These are phyloP conservation scores for Callipepla californica DNA, from an alignment of 2,113 vertebrate genomes.

Conservation along the genomic window DNA sequence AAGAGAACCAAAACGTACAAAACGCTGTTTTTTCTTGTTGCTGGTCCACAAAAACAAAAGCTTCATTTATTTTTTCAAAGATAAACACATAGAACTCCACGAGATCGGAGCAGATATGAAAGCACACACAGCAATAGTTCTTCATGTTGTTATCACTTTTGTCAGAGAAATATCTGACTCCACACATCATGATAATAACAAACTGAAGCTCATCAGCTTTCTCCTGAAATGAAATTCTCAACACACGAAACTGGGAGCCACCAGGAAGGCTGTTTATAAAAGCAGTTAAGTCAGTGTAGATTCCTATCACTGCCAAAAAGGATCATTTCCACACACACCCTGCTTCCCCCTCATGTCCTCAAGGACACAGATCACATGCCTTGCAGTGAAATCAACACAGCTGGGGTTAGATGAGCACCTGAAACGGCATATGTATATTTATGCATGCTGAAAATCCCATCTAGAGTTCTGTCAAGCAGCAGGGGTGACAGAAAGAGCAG, in stretches of 20 bases:
- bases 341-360: no score
- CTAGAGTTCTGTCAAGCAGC: background rate
- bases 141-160: background rate
- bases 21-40: background rate
- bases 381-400: no score
- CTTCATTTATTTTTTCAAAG: background rate
- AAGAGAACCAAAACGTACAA: background rate
- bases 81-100: background rate
- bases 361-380: no score
- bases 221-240: background rate
- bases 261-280: background rate
- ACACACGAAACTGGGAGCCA: background rate
- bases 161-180: background rate
- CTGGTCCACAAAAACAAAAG: slow-evolving; percentile 12
- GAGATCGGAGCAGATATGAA: background rate
- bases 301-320: background rate
- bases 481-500: background rate
- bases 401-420: no score
- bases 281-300: background rate
- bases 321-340: background rate
- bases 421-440: background rate
- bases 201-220: background rate
- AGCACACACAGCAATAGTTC: background rate
- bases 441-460: background rate
- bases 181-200: background rate